Evolutionary conservation across 1,140 invertebrate species (phyloP).

Genomic region (Hormaphis cornu): DNA sequence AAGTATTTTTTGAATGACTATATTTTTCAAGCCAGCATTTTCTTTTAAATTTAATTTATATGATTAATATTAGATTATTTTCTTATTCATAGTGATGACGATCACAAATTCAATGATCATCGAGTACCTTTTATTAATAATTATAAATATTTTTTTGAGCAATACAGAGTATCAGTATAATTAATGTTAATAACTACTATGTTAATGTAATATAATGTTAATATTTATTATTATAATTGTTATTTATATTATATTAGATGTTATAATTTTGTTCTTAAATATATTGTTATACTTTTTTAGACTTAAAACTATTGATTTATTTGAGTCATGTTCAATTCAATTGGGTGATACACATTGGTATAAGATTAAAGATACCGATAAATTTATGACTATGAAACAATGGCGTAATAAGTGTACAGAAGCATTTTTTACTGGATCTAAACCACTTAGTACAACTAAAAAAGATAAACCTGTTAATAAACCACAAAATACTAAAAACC

Average conservation of each 20-base stretch:
- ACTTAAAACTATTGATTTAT: constrained; percentile 70
- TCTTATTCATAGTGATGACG: too few species aligned
- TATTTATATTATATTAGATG: not conserved
- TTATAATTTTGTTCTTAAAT: not conserved
- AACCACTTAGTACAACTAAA: not conserved
- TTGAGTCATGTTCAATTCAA: constrained; percentile 79
- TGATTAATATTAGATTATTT: too few species aligned
- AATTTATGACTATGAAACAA: constrained; percentile 48
- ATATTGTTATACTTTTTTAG: constrained; percentile 41
- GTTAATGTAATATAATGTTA: not conserved
- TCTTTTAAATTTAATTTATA: too few species aligned
- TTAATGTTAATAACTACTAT: constrained; percentile 29
- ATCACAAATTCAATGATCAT: too few species aligned
- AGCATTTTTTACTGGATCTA: not conserved
- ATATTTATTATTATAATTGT: not conserved
- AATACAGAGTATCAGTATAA: too few species aligned
- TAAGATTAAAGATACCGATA: constrained; percentile 50
- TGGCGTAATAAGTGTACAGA: constrained; percentile 41
- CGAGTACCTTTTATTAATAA: too few species aligned
- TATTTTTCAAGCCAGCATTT: too few species aligned
- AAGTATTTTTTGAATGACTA: too few species aligned
- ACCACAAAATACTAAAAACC: not conserved
- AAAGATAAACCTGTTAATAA: not conserved
- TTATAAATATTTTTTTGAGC: too few species aligned
- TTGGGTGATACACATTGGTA: constrained; percentile 73